Conservation (phyloP, 2,888 invertebrate species). For the Phasia obesa region DNA sequence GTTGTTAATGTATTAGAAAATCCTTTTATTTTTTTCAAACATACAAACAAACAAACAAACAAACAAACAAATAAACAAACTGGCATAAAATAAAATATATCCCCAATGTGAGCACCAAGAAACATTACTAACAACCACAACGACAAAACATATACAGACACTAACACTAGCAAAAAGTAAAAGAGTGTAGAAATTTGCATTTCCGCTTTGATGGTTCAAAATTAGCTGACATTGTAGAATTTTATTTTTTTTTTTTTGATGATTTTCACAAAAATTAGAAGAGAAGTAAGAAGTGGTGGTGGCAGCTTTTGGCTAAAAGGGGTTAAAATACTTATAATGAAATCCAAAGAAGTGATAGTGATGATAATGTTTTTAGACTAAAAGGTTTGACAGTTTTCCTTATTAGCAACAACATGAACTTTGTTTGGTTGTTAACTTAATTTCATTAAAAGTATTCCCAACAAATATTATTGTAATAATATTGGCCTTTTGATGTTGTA, state of each 20-base stretch:
- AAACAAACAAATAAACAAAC: conserved; percentile 15
- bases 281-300: not conserved
- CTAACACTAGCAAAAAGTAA: not conserved
- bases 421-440: conserved; percentile 59
- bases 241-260: conserved; percentile 36
- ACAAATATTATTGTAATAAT: conserved; percentile 41
- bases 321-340: conserved; percentile 27
- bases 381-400: conserved; percentile 61
- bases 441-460: conserved; percentile 65
- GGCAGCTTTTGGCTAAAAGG: conserved; percentile 9
- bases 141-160: not conserved
- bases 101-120: conserved; percentile 15
- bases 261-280: not conserved
- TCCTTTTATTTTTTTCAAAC: conserved; percentile 30
- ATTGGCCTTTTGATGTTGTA: conserved; percentile 58
- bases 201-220: conserved; percentile 67
- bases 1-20: conserved; percentile 48
- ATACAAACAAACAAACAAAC: no score
- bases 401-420: conserved; percentile 40
- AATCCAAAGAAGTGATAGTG: conserved; percentile 51
- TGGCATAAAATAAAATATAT: conserved; percentile 33
- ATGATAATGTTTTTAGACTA: conserved; percentile 53
- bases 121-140: conserved; percentile 22
- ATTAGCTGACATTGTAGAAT: conserved; percentile 67
- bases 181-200: conserved; percentile 61